These are phyloP conservation scores for Macaca mulatta DNA, from an alignment of 2,113 vertebrate genomes.

Conservation along the genomic window DNA sequence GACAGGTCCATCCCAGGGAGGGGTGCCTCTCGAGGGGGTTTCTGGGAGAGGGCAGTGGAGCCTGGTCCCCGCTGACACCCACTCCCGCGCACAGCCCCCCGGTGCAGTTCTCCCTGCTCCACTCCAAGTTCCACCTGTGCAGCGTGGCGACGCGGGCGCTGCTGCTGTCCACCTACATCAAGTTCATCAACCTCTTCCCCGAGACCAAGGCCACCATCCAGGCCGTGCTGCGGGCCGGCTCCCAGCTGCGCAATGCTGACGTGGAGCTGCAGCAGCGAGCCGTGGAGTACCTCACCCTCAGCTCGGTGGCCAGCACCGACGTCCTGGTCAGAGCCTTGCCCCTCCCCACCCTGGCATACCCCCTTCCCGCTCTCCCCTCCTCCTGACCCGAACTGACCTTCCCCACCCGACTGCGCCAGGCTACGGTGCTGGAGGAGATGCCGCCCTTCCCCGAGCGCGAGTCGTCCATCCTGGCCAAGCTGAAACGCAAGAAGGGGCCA, in stretches of 20 bases:
- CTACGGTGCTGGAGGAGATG: conserved; percentile 96
- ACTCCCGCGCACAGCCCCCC: conserved; percentile 84
- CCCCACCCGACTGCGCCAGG: conserved; percentile 77
- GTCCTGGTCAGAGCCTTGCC: conserved; percentile 87
- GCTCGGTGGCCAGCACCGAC: conserved; percentile 94
- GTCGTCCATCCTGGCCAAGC: conserved; percentile 94
- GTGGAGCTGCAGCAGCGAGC: conserved; percentile 96
- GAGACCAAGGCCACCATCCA: conserved; percentile 97
- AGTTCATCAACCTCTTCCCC: conserved; percentile 96
- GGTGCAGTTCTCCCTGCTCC: conserved; percentile 95
- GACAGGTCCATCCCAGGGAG: not conserved
- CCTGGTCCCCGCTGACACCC: not conserved
- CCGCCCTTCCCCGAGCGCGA: conserved; percentile 95
- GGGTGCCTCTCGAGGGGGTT: accelerated
- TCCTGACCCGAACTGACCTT: not conserved
- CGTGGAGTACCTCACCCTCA: conserved; percentile 95
- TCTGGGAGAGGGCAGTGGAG: not conserved
- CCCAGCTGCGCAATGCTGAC: conserved; percentile 94
- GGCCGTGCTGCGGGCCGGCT: conserved; percentile 93
- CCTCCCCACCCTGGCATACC: accelerated
- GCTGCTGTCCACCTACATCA: conserved; percentile 95
- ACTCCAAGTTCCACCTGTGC: conserved; percentile 96
- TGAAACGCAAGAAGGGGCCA: conserved; percentile 95
- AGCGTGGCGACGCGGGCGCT: conserved; percentile 93
- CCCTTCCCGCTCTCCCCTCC: not conserved